phyloP scores from a whole-genome alignment of 2,113 vertebrate species.

The Poeciliopsis occidentalis region DNA sequence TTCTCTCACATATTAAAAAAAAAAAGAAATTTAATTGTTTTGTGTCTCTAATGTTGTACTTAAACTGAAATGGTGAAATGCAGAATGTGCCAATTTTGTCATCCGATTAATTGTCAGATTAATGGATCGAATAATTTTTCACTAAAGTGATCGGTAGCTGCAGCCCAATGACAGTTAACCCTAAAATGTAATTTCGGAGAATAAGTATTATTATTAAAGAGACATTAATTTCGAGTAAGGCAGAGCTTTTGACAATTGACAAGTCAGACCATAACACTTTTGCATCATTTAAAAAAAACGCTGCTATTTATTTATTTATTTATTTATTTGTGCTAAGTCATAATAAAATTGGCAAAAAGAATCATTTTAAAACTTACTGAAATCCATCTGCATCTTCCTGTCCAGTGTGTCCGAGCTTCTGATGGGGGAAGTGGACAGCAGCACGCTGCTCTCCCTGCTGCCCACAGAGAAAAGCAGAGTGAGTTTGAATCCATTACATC shows the following conservation, averaged over 20 bases:
- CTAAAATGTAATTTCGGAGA: too few relatives aligned
- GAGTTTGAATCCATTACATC: conserved; percentile 46
- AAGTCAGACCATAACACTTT: background rate
- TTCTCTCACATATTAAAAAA: too few relatives aligned
- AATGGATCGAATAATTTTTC: too few relatives aligned
- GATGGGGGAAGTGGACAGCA: conserved; percentile 97
- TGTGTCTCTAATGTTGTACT: too few relatives aligned
- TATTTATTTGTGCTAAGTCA: background rate
- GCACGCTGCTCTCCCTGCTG: conserved; percentile 90
- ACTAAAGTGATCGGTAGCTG: too few relatives aligned
- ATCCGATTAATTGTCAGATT: too few relatives aligned
- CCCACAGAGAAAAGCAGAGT: conserved; percentile 92
- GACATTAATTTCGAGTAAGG: too few relatives aligned
- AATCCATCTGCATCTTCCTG: conserved; percentile 10
- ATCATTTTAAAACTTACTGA: background rate
- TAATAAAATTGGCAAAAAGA: background rate
- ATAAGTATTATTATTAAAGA: too few relatives aligned
- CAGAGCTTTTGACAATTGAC: background rate
- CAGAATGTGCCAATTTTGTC: too few relatives aligned
- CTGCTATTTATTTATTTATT: background rate
- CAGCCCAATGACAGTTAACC: too few relatives aligned
- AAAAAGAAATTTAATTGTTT: too few relatives aligned
- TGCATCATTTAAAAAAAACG: background rate
- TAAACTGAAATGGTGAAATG: too few relatives aligned
- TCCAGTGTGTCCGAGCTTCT: conserved; percentile 92